phyloP scores from a whole-genome alignment of 2,888 invertebrate species.

The Neoscelio sp. region DNA sequence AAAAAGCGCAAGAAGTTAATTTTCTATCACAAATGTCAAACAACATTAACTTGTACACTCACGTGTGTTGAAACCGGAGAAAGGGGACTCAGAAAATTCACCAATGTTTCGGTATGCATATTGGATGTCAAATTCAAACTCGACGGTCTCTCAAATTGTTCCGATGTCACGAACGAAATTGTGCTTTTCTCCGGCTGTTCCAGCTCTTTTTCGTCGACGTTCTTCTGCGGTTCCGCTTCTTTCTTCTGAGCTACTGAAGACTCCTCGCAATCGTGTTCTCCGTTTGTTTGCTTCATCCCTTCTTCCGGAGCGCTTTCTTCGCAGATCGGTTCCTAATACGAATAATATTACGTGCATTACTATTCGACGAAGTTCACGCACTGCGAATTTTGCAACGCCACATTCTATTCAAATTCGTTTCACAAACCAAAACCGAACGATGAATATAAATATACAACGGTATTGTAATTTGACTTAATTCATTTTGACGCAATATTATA shows the following conservation, averaged over 20 bases:
- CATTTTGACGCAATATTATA: too few species aligned
- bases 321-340: slow-evolving; percentile 74
- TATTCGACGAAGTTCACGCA: slow-evolving; percentile 67
- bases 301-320: slow-evolving; percentile 53
- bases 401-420: slow-evolving; percentile 80
- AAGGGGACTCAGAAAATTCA: slow-evolving; percentile 73
- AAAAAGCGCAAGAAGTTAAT: too few species aligned
- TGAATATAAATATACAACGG: slow-evolving; percentile 27
- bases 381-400: slow-evolving; percentile 79
- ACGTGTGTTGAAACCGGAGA: slow-evolving; percentile 76
- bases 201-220: slow-evolving; percentile 57
- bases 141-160: slow-evolving; percentile 71
- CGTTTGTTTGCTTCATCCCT: slow-evolving; percentile 67
- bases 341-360: slow-evolving; percentile 69
- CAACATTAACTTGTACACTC: too few species aligned
- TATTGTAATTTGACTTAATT: neutral
- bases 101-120: slow-evolving; percentile 61
- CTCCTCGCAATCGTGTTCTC: slow-evolving; percentile 70
- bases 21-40: too few species aligned
- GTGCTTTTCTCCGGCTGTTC: slow-evolving; percentile 33
- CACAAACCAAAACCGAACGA: slow-evolving; percentile 68
- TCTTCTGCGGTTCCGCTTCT: slow-evolving; percentile 65
- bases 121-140: slow-evolving; percentile 72
- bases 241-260: slow-evolving; percentile 65
- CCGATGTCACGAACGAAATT: slow-evolving; percentile 17